A percentile compares a stretch with the other conserved stretches of the same genome.
Evolutionary conservation across 2,797 vertebrate species (phyloP).

Genomic region (Pangasius mekongensis): DNA sequence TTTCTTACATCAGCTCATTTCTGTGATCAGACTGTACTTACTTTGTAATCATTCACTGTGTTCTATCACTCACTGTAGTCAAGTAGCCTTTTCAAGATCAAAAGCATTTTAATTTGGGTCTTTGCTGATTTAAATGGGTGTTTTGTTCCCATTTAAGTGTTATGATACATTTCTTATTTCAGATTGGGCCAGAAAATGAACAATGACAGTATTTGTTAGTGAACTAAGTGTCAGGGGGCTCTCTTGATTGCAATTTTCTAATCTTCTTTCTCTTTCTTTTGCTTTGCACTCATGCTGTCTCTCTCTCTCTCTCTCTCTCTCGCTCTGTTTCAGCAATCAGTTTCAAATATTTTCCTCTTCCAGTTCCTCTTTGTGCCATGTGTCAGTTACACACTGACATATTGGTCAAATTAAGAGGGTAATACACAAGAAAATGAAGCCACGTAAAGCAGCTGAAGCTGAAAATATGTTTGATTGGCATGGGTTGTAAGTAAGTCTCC

Average conservation of each 20-base stretch:
- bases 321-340: constrained; percentile 12
- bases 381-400: constrained; percentile 54
- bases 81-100: constrained; percentile 16
- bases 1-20: constrained; percentile 9
- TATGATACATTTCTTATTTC: background rate
- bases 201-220: constrained; percentile 63
- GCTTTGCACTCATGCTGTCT: background rate
- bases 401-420: constrained; percentile 41
- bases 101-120: constrained; percentile 13
- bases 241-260: background rate
- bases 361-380: constrained; percentile 29
- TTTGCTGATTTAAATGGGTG: constrained; percentile 1
- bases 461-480: constrained; percentile 65
- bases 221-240: constrained; percentile 48
- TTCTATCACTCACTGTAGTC: constrained; percentile 13
- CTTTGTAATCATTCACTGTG: constrained; percentile 1
- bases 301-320: background rate
- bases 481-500: constrained; percentile 58
- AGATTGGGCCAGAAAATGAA: constrained; percentile 26
- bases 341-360: constrained; percentile 4
- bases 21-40: background rate
- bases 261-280: constrained; percentile 28
- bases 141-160: constrained; percentile 5
- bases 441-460: constrained; percentile 48
- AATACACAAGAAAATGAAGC: constrained; percentile 57